Percentiles rank a stretch among this genome's conserved stretches.
These are phyloP conservation scores for Bombycilla garrulus DNA, from an alignment of 2,113 vertebrate genomes.

Conservation along the genomic window DNA sequence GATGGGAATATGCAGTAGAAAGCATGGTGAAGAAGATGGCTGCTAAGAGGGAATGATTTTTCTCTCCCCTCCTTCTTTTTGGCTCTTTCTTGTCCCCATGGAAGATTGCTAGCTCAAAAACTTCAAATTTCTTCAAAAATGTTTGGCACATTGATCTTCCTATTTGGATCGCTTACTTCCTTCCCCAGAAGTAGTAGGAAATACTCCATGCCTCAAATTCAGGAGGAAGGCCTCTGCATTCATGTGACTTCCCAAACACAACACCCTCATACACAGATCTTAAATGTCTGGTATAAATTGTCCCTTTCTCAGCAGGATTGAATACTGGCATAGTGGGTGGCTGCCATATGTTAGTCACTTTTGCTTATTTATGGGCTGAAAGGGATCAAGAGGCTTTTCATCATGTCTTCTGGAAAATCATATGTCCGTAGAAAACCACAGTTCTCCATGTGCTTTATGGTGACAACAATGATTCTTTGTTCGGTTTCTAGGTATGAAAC, in stretches of 20 bases:
- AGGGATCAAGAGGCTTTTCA: neutral
- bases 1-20: neutral
- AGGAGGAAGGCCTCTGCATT: neutral
- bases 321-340: neutral
- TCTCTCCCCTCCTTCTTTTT: neutral
- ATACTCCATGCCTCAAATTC: neutral
- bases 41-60: neutral
- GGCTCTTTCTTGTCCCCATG: neutral
- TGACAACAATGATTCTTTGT: neutral
- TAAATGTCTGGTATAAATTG: neutral
- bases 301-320: neutral
- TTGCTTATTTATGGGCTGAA: neutral
- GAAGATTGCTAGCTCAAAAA: neutral
- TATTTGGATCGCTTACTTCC: neutral
- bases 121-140: neutral
- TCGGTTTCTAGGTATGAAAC: neutral
- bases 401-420: neutral
- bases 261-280: neutral
- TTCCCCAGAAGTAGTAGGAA: neutral
- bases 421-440: neutral
- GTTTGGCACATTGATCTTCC: neutral
- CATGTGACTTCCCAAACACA: neutral
- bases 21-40: neutral
- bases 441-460: neutral
- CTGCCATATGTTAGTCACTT: neutral